Percentiles rank a stretch among this genome's conserved stretches.
These are phyloP conservation scores for Heliconius ethilla DNA, from an alignment of 2,888 invertebrate genomes.

Conservation along the genomic window DNA sequence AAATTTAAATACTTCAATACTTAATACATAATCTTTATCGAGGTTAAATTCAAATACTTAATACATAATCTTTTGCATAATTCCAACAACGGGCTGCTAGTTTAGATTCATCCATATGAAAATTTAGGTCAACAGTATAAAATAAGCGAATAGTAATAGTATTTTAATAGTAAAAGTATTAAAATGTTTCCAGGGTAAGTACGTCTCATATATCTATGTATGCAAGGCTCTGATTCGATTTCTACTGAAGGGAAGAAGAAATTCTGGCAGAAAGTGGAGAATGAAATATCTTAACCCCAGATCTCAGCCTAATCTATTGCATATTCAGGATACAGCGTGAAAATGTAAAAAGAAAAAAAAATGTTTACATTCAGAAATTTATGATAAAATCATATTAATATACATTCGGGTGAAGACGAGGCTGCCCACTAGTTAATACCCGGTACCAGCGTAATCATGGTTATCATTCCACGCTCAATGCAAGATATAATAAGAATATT, in stretches of 20 bases:
- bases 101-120: constrained; percentile 9
- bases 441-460: neutral
- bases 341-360: no score
- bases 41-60: no score
- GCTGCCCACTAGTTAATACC: neutral
- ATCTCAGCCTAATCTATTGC: neutral
- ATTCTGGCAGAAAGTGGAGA: neutral
- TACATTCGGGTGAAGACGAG: neutral
- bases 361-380: neutral
- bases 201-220: neutral
- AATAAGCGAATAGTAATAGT: constrained; percentile 3
- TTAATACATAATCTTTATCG: no score
- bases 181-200: neutral
- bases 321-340: neutral
- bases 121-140: neutral
- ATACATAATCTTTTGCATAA: neutral
- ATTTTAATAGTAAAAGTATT: no score
- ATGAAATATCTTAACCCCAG: no score
- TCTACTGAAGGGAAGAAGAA: neutral
- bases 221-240: neutral
- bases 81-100: constrained; percentile 2
- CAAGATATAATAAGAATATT: constrained; percentile 13
- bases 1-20: constrained; percentile 1
- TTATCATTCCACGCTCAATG: constrained; percentile 14
- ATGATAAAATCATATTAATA: neutral